phyloP scores from a whole-genome alignment of 2,888 invertebrate species.

The Tinea pellionella region DNA sequence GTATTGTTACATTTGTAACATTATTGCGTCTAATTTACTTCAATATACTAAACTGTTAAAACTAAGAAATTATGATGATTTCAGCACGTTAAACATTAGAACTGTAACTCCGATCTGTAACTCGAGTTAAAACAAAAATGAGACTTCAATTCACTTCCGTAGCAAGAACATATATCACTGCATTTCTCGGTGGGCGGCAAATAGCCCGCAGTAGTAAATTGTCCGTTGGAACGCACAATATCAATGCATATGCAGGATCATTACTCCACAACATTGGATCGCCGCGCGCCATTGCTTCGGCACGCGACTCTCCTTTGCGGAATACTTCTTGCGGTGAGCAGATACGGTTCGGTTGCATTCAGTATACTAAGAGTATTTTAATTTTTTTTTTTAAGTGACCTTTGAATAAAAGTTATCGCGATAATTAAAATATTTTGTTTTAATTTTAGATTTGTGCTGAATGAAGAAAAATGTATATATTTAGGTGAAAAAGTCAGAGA shows the following conservation, averaged over 20 bases:
- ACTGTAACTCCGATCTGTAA: neutral
- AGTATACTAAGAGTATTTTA: neutral
- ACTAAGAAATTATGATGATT: neutral
- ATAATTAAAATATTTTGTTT: neutral
- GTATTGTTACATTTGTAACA: no score
- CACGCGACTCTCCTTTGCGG: constrained; percentile 17
- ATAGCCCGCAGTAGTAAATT: constrained; percentile 35
- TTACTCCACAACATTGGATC: constrained; percentile 40
- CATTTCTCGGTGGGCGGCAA: constrained; percentile 15
- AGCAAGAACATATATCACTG: constrained; percentile 18
- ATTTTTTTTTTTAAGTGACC: neutral
- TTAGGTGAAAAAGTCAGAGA: no score
- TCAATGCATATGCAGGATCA: constrained; percentile 52
- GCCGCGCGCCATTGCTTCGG: constrained; percentile 35
- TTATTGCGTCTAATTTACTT: no score
- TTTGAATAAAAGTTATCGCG: neutral
- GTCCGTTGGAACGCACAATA: constrained; percentile 53
- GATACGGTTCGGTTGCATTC: neutral
- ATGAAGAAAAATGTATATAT: no score
- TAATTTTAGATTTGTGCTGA: no score
- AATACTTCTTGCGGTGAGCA: neutral
- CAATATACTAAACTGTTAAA: no score
- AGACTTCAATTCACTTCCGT: neutral
- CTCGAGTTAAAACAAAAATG: neutral
- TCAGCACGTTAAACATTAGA: neutral